Evolutionary conservation across 2,797 vertebrate genomes (phyloP).

Genomic region (Mormyrus proboscirostris): DNA sequence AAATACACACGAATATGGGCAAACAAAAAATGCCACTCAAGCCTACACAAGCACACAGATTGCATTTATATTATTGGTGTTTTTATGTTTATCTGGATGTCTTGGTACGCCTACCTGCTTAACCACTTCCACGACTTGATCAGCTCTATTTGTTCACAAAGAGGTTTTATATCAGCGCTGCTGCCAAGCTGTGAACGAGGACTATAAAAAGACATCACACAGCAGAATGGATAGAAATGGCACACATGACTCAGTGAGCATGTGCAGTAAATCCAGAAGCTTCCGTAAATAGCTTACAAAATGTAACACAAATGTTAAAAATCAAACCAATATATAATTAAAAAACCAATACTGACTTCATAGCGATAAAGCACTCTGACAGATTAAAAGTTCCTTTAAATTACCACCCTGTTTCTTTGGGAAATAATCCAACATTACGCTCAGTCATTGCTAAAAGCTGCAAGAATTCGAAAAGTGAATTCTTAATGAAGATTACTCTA

Average conservation of each 20-base stretch:
- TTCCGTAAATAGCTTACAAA: background rate
- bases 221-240: background rate
- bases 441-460: background rate
- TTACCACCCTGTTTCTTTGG: background rate
- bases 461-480: background rate
- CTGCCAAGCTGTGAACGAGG: background rate
- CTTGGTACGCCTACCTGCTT: background rate
- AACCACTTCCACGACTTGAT: background rate
- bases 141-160: background rate
- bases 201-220: background rate
- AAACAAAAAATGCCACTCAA: background rate
- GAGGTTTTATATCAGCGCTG: background rate
- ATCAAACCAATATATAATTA: background rate
- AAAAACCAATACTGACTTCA: background rate
- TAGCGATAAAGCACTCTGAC: background rate
- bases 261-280: background rate
- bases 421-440: background rate
- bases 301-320: background rate
- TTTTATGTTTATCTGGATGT: background rate
- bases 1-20: background rate
- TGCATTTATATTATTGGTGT: background rate
- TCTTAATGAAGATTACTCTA: constrained; percentile 10
- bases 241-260: background rate
- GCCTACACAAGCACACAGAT: background rate
- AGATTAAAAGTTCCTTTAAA: background rate